These are phyloP conservation scores for Lampris incognitus DNA, from an alignment of 2,113 vertebrate genomes.

Conservation along the genomic window DNA sequence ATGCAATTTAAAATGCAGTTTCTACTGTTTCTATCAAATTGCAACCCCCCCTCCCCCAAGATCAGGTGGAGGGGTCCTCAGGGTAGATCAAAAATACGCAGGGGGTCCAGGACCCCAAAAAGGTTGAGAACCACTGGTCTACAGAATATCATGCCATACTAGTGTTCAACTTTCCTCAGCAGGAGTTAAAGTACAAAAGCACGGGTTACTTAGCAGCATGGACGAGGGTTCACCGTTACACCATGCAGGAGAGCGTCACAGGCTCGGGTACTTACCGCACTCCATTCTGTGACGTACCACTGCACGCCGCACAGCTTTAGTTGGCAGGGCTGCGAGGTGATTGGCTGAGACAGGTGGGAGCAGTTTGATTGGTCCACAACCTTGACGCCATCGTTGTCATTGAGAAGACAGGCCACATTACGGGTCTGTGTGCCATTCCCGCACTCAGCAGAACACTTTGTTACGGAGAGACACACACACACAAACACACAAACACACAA, in stretches of 20 bases:
- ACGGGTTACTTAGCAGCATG: too few relatives aligned
- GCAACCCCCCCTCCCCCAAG: too few relatives aligned
- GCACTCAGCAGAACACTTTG: constrained; percentile 88
- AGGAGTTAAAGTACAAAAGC: too few relatives aligned
- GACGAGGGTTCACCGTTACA: background rate
- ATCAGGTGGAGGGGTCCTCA: too few relatives aligned
- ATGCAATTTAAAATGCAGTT: too few relatives aligned
- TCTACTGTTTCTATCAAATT: too few relatives aligned
- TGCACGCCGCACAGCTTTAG: constrained; percentile 79
- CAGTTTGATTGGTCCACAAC: constrained; percentile 79
- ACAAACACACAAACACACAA: background rate
- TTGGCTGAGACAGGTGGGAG: constrained; percentile 77
- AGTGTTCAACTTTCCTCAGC: too few relatives aligned
- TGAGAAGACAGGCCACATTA: constrained; percentile 83
- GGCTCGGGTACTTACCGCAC: constrained; percentile 73
- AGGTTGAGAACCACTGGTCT: too few relatives aligned
- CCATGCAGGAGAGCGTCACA: background rate
- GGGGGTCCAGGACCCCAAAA: too few relatives aligned
- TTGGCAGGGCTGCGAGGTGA: constrained; percentile 80
- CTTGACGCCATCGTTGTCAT: constrained; percentile 72
- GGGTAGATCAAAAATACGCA: too few relatives aligned
- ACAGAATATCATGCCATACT: too few relatives aligned
- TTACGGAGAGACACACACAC: constrained; percentile 19
- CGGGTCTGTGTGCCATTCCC: constrained; percentile 85
- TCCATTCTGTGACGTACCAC: constrained; percentile 87